phyloP scores from a whole-genome alignment of 2,113 vertebrate species.

The Calidris pygmaea region DNA sequence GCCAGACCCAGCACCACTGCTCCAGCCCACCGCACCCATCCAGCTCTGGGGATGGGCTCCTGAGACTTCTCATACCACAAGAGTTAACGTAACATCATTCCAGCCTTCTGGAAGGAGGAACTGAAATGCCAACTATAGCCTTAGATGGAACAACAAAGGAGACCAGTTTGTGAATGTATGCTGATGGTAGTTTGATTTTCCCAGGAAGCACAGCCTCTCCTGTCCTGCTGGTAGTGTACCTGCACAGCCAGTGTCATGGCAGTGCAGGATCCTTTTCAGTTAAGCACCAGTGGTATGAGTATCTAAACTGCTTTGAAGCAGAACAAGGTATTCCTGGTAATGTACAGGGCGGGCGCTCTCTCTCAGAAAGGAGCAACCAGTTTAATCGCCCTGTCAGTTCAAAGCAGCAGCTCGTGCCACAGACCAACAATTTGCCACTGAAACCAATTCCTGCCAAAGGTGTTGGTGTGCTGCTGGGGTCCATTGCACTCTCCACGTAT shows the following conservation, averaged over 20 bases:
- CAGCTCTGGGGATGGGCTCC: background rate
- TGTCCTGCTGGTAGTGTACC: background rate
- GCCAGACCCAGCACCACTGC: background rate
- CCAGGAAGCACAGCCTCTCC: background rate
- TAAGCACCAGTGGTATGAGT: background rate
- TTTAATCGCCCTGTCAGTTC: background rate
- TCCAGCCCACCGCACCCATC: background rate
- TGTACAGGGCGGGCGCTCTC: background rate
- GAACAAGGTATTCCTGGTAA: background rate
- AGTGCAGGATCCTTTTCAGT: background rate
- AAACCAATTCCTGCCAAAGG: background rate
- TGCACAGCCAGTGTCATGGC: background rate
- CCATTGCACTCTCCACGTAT: background rate
- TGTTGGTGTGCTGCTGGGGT: background rate
- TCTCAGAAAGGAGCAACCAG: background rate
- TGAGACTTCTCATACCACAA: background rate
- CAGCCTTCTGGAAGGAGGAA: background rate
- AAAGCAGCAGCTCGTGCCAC: background rate
- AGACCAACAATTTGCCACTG: slow-evolving; percentile 10
- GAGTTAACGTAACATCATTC: background rate
- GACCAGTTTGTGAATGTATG: background rate
- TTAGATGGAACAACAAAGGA: background rate
- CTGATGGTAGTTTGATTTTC: background rate
- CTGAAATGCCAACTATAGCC: background rate
- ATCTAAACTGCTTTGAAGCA: background rate